Conservation (phyloP, 2,888 invertebrate species). For the Tachystola acroxantha region DNA sequence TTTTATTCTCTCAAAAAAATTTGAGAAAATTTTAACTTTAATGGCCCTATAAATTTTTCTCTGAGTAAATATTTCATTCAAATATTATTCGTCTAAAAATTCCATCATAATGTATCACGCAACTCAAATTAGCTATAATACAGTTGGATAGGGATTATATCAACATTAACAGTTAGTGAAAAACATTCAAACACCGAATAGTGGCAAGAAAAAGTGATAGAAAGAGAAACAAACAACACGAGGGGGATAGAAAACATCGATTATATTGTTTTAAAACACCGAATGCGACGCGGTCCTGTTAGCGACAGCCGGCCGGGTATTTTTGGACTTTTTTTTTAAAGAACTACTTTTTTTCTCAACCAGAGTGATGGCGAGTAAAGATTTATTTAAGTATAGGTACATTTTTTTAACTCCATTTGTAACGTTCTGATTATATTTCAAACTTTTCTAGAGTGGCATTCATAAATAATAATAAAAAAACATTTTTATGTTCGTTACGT, state of each 20-base stretch:
- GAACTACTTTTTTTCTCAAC: constrained; percentile 10
- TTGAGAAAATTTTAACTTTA: too few relatives aligned
- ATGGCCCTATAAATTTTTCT: too few relatives aligned
- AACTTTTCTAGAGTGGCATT: too few relatives aligned
- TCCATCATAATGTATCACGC: constrained; percentile 25
- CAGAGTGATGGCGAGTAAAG: background rate
- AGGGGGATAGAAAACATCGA: constrained; percentile 65
- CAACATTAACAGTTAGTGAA: constrained; percentile 78
- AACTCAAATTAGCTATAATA: constrained; percentile 24
- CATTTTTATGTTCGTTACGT: too few relatives aligned
- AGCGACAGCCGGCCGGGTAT: constrained; percentile 69
- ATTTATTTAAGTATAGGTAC: background rate
- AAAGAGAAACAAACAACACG: constrained; percentile 66
- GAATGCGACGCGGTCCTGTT: constrained; percentile 64
- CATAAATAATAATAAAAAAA: too few relatives aligned
- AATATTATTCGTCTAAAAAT: too few relatives aligned
- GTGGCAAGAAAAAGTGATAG: constrained; percentile 71
- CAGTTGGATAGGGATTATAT: constrained; percentile 52
- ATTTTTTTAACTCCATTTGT: too few relatives aligned
- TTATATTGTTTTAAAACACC: constrained; percentile 62
- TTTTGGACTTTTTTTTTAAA: constrained; percentile 47
- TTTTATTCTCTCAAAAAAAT: too few relatives aligned
- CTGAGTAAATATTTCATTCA: too few relatives aligned
- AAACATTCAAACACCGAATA: constrained; percentile 74
- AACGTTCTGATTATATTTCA: too few relatives aligned